Conservation (phyloP, 2,888 invertebrate genomes). For the Ophion obscuratus region DNA sequence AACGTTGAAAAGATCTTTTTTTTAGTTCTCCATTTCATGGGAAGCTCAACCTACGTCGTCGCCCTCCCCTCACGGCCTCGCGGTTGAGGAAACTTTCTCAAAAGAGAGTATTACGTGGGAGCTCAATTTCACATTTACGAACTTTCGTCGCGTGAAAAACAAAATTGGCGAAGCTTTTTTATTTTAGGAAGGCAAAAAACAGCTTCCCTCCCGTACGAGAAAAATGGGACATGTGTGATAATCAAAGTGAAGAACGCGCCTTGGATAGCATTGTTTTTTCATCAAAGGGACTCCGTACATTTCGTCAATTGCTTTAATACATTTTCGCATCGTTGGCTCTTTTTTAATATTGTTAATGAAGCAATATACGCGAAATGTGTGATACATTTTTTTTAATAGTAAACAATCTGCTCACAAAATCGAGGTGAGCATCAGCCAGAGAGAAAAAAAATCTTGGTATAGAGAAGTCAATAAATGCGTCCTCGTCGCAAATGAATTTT, state of each 20-base stretch:
- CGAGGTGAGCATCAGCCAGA: too few relatives aligned
- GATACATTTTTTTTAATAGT: too few relatives aligned
- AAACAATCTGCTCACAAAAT: too few relatives aligned
- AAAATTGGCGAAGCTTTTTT: neutral
- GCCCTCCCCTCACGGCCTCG: neutral
- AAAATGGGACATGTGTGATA: neutral
- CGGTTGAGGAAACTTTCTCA: neutral
- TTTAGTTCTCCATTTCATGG: neutral
- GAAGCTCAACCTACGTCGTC: neutral
- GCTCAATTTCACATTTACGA: conserved; percentile 19
- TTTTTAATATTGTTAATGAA: too few relatives aligned
- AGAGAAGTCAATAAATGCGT: too few relatives aligned
- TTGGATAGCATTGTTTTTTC: too few relatives aligned
- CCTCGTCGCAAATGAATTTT: too few relatives aligned
- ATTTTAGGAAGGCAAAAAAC: neutral
- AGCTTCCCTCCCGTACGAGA: neutral
- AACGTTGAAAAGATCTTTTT: neutral
- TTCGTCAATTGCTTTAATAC: too few relatives aligned
- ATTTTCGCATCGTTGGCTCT: too few relatives aligned
- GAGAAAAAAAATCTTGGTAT: too few relatives aligned
- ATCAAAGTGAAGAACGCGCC: neutral
- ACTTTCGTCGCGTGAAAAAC: neutral
- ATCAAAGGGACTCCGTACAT: too few relatives aligned
- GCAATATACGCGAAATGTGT: too few relatives aligned
- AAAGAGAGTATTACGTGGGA: neutral